phyloP scores from a whole-genome alignment of 1,140 invertebrate genomes.

The Ectropis grisescens region DNA sequence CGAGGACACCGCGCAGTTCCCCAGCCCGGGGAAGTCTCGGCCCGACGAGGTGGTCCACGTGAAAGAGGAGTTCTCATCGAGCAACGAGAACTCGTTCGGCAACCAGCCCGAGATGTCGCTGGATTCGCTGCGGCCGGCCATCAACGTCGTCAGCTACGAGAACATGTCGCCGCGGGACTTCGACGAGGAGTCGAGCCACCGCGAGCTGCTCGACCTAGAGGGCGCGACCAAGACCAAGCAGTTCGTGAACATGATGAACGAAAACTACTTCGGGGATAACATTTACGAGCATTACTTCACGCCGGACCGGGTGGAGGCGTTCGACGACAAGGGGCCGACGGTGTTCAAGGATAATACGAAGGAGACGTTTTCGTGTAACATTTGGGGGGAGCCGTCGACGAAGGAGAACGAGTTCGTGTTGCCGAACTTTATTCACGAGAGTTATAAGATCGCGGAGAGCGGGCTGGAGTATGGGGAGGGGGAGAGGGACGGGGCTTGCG shows the following conservation, averaged over 20 bases:
- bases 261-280: constrained; percentile 63
- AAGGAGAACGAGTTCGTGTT: constrained; percentile 58
- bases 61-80: constrained; percentile 52
- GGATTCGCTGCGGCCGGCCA: constrained; percentile 50
- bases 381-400: constrained; percentile 54
- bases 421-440: constrained; percentile 59
- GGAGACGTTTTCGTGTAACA: constrained; percentile 32
- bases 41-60: constrained; percentile 32
- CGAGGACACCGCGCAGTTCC: constrained; percentile 32
- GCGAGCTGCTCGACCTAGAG: constrained; percentile 45
- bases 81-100: constrained; percentile 39
- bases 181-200: constrained; percentile 45
- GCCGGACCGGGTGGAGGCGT: constrained; percentile 55
- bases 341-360: constrained; percentile 32
- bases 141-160: constrained; percentile 57
- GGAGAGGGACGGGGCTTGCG: constrained; percentile 18
- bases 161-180: constrained; percentile 41
- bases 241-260: constrained; percentile 60
- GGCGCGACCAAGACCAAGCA: constrained; percentile 53
- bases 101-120: constrained; percentile 29
- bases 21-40: constrained; percentile 16
- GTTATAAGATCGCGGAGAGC: constrained; percentile 54
- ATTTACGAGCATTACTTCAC: constrained; percentile 60
- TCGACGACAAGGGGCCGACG: constrained; percentile 43
- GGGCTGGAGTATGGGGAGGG: constrained; percentile 41